Base-by-base conservation (phyloP, 2,797 vertebrate genomes). In the Pseudochirops corinnae region DNA sequence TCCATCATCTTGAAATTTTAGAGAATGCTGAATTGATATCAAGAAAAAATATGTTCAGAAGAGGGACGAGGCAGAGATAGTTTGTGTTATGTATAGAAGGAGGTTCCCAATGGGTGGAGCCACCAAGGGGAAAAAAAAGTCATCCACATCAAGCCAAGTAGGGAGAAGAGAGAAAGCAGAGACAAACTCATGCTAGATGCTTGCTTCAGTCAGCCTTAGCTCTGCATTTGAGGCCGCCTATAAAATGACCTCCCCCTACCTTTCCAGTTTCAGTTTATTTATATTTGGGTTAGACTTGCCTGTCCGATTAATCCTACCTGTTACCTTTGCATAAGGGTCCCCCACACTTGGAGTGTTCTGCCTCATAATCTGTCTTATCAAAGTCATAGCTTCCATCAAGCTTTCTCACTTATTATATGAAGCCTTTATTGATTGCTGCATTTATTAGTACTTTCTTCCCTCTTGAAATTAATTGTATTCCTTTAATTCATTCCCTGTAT, bases 1-100 rank as follows among this genome's bases (percentile, higher is more conserved):
- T 94, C 46, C 52, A 93, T 18, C 56, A 93, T 96, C 52, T 92
- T 95, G 91, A 16, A 62, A 91, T 56, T n/a, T 92, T 93, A 90
- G 82, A 92, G 60, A 13, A 46, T 92, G 2, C 55, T 90, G 39
- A 46, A 33, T 74, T 95, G 74, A 46, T 39, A 92, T 10, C 87
- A 95, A 95, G 90, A 18, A 94, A 92, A 95, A 55, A 90, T 31
- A 12, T 55, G 52, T 90, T 74, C 92, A 52, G 93, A 46, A 93
- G 24, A 67, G n/a, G 57, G 46, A 55, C 6, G 0, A 57, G 62
- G 29, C 46, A 60, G 50, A 91, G 93, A 57, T 96, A 28, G 39
- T 26, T 90, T 50, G 87, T 21, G 52, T 33, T 46, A 29, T 90
- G 46, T 29, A 52, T 26, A 90, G 46, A 90, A 52, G 87, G 60